Conservation (phyloP, 92 coral and sea anemone species). For the Anthopleura xanthogrammica region DNA sequence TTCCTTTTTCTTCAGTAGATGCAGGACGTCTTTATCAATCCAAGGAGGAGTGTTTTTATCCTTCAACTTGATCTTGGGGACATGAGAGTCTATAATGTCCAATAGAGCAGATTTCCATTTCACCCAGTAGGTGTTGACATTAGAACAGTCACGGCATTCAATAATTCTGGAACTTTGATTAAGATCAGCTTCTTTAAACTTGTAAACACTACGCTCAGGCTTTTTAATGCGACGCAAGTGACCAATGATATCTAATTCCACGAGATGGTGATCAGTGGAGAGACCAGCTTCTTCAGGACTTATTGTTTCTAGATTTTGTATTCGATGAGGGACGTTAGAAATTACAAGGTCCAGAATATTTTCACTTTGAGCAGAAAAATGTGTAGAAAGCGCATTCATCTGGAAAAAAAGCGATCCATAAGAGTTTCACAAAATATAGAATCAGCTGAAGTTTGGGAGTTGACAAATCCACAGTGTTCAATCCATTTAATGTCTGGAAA, state of each 20-base stretch:
- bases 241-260: conserved; percentile 31
- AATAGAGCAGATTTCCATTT: conserved; percentile 29
- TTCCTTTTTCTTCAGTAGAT: conserved; percentile 25
- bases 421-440: not conserved
- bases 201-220: conserved; percentile 25
- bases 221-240: conserved; percentile 25
- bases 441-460: not conserved
- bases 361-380: conserved; percentile 14
- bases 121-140: conserved; percentile 4
- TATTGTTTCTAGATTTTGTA: conserved; percentile 19
- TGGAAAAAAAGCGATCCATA: conserved; percentile 6
- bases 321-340: conserved; percentile 34
- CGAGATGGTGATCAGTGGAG: conserved; percentile 3
- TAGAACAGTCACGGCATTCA: too few species aligned
- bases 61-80: conserved; percentile 29
- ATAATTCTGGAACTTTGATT: not conserved
- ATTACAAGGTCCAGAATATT: conserved; percentile 36
- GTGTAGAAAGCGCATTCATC: conserved; percentile 26
- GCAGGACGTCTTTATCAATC: conserved; percentile 32
- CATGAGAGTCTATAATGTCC: conserved; percentile 36
- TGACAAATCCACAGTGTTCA: too few species aligned
- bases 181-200: conserved; percentile 28
- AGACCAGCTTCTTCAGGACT: conserved; percentile 37
- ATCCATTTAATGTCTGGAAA: too few species aligned
- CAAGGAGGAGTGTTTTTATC: conserved; percentile 29